Evolutionary conservation across 1,140 invertebrate genomes (phyloP), one percentile per base, ranked within the genome.

Genomic region (Steinernema feltiae): DNA sequence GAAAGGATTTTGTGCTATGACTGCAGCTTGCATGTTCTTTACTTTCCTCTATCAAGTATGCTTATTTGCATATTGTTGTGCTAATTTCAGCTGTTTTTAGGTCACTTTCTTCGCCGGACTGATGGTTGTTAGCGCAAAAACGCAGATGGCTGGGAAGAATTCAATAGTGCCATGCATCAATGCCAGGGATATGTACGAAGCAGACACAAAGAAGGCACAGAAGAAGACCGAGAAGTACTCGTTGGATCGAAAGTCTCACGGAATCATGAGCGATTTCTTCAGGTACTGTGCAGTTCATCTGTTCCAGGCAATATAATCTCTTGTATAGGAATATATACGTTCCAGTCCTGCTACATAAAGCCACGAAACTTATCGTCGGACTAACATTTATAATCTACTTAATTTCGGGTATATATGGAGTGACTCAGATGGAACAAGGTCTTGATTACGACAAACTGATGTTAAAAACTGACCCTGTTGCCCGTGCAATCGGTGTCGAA

Each of bases 31-130:
- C 75, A 84, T 86, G 82, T 78, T 86, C 72, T 86, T 86, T 74
- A 86, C 82, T 7, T 86, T 86, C 71, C 70, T 87, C 15, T 86
- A 87, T 72, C 85, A 86, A 76, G 83, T 85, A 29, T 31, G 7
- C 2, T 63, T 7, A n/a, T 7, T 3, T 27, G 7, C 7, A 41
- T 41, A 7, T 41, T 7, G 27, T 32, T 31, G 32, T 24, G 48
- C 15, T 78, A 76, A 12, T 18, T n/a, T 76, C n/a, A n/a, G n/a
- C n/a, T 74, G 1, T 71, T 32, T 32, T 32, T 82, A 87, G 88
- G 80, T 87, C 15, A 88, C 87, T 0, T 87, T 88, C 46, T 89
- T 88, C 72, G 82, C 82, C 0, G 87, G 85, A 1, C 82, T 87
- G 46, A 83, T 89, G 77, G 85, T 87, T 0, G 75, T 88, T 3